Base-by-base conservation (phyloP, 2,888 invertebrate species). In the Caenorhabditis doughertyi region DNA sequence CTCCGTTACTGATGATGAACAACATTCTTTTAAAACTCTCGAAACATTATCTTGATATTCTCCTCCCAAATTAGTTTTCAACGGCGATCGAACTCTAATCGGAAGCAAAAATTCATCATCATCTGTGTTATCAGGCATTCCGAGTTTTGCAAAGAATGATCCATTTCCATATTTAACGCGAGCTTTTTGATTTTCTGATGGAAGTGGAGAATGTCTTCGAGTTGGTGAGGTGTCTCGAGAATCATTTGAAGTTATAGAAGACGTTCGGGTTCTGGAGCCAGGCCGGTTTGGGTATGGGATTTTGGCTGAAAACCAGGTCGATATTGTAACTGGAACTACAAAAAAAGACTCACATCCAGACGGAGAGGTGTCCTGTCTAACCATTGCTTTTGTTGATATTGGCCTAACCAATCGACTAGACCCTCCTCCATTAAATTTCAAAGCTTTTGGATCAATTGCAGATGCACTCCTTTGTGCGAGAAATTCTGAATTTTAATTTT, bases 391-490 rank as follows among this genome's bases (percentile, higher is more conserved):
- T 0, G 58, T 72, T 1, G 80, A 80, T 7, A 44, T 73, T 4
- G 80, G 80, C 18, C 80, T 25, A 13, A 73, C 72, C 11, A 80
- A 42, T 29, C 72, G 49, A 51, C 65, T 73, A 13, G 71, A 32
- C 9, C 35, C 35, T 51, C 25, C 51, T 25, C 56, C 67, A 2
- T 35, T 39, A 2, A 71, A 11, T 51, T 73, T 73, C 18, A 51
- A 25, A 4, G 60, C 73, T 39, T 79, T 79, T 13, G 80, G 65
- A 51, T 80, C 80, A 11, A 80, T 80, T 7, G 80, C 80, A 18
- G 80, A 80, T 1, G 72, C 80, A 67, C 80, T 80, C 21, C 80
- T 11, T 25, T 80, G 72, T 0, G 80, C 80, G 3, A 80, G 68
- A 44, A 80, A 80, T 21, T 73, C 79, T 79, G 42, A 56, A 62